Evolutionary conservation across 2,797 vertebrate genomes (phyloP).

Genomic region (Phataginus tetradactyla): DNA sequence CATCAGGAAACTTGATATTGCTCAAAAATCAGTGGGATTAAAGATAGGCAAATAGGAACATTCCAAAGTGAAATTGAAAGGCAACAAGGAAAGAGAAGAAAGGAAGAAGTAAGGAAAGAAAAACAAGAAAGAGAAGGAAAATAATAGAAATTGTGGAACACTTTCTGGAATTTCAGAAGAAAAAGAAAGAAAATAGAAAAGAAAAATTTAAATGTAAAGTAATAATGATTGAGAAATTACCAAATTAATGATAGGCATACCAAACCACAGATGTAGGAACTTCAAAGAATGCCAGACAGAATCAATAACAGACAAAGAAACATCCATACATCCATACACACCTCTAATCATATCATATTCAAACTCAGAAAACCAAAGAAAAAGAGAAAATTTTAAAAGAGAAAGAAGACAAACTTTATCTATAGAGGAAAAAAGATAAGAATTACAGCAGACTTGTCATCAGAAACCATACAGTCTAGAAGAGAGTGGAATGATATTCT

Average conservation of each 20-base stretch:
- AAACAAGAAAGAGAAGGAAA: not conserved
- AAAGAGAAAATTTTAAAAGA: not conserved
- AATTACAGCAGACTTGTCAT: not conserved
- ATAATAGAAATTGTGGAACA: not conserved
- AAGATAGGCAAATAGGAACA: not conserved
- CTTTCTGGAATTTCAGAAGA: not conserved
- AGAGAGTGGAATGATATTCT: not conserved
- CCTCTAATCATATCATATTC: not conserved
- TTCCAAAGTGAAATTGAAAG: not conserved
- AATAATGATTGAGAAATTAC: not conserved
- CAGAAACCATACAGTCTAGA: not conserved
- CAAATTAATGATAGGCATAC: not conserved
- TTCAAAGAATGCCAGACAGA: not conserved
- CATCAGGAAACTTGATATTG: not conserved
- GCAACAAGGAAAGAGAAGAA: not conserved
- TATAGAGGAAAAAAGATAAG: not conserved
- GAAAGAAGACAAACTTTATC: not conserved
- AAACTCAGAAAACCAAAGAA: not conserved
- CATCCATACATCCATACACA: not conserved
- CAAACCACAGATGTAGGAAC: not conserved
- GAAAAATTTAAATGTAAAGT: not conserved
- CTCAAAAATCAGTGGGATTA: not conserved
- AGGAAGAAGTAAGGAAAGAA: not conserved
- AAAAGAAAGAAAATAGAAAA: not conserved
- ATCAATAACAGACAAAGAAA: not conserved